Evolutionary conservation across 1,140 invertebrate genomes (phyloP).

Genomic region (Brachionus sp.): DNA sequence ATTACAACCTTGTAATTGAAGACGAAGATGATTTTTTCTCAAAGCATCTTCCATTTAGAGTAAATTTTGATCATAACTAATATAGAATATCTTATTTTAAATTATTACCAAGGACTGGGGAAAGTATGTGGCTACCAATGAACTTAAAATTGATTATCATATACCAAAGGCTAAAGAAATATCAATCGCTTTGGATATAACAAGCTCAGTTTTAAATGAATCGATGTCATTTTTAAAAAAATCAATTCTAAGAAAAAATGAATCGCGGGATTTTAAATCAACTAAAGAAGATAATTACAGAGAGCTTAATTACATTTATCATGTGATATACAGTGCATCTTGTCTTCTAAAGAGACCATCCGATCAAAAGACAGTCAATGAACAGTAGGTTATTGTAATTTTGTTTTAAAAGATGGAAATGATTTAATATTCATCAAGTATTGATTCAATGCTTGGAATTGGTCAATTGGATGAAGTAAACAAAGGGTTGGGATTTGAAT

Average conservation of each 20-base stretch:
- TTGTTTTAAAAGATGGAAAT: background rate
- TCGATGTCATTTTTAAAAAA: constrained; percentile 36
- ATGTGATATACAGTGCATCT: constrained; percentile 48
- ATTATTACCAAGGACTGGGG: constrained; percentile 71
- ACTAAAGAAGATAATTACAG: constrained; percentile 44
- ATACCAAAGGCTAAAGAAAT: constrained; percentile 70
- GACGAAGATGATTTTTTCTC: constrained; percentile 67
- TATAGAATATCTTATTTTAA: no score
- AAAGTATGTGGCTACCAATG: constrained; percentile 65
- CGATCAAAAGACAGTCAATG: background rate
- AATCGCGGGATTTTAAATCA: background rate
- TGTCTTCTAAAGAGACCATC: constrained; percentile 48
- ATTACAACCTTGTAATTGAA: constrained; percentile 51
- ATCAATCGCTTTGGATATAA: constrained; percentile 64
- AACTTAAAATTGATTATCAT: constrained; percentile 73
- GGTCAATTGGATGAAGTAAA: background rate
- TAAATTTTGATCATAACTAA: no score
- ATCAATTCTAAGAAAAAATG: constrained; percentile 19
- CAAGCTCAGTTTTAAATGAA: constrained; percentile 50
- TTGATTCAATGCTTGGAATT: background rate
- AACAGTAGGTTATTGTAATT: background rate
- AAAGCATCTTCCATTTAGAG: constrained; percentile 71
- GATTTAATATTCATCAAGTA: constrained; percentile 9
- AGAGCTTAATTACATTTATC: constrained; percentile 35
- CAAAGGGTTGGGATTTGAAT: constrained; percentile 34